Base-by-base conservation (phyloP, 2,797 vertebrate species). In the Poecilia velifera region DNA sequence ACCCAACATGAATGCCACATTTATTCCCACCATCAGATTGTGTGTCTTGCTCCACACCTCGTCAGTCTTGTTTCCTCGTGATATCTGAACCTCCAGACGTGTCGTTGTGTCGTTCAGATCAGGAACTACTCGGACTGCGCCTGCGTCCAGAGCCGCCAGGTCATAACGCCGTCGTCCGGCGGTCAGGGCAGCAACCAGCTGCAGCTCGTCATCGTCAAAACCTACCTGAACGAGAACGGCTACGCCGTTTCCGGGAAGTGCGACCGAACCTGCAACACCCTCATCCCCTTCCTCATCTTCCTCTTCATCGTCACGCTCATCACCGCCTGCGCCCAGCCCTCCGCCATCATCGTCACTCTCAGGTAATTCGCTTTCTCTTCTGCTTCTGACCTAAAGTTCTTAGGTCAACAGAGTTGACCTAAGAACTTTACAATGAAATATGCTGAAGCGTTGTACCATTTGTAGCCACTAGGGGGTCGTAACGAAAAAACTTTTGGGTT, bases 241-340 rank as follows among this genome's bases (percentile, higher is more conserved):
- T 97, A 97, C 0, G 98, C 98, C 0, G 93, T 98, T 84, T 97
- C 97, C 0, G 98, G 98, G 85, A 98, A 98, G 93, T 99, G 98
- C 25, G 93, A 98, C 74, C 96, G 98, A 76, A 95, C 97, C 89
- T 99, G 98, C 94, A 97, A 96, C 85, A 99, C 98, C 0, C 97
- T 99, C 78, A 97, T 99, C 90, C 98, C 98, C 0, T 99, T 99
- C 95, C 96, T 99, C 85, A 93, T 98, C 87, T 99, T 99, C 34
- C 97, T 99, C 68, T 99, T 99, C 93, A 99, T 99, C 41, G 98
- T 99, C 79, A 99, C 97, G 3, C 97, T 99, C 76, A 99, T 99
- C 91, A 99, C 98, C 3, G 98, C 98, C 0, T 99, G 98, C 1
- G 98, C 97, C 22, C 98, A 99, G 82, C 98, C 98, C 0, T 99